Evolutionary conservation across 2,113 vertebrate species (phyloP).

Genomic region (Sebastes schlegelii): DNA sequence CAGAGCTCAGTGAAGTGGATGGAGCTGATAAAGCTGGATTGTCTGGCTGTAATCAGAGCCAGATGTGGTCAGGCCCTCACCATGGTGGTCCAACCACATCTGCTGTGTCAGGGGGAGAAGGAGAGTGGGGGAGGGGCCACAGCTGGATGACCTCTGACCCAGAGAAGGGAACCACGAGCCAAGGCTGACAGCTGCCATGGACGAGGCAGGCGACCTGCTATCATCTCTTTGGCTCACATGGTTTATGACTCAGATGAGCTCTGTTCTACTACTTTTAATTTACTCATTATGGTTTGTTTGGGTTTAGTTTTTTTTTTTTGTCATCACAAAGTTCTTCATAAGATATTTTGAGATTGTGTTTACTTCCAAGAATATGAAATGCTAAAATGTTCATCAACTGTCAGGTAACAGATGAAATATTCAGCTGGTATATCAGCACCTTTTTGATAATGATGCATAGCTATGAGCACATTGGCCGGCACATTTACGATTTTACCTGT

Average conservation of each 20-base stretch:
- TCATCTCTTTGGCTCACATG: slow-evolving; percentile 67
- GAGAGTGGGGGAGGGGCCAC: slow-evolving; percentile 74
- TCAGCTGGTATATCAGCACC: background rate
- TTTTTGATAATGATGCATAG: background rate
- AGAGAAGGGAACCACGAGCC: slow-evolving; percentile 82
- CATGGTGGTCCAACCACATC: slow-evolving; percentile 84
- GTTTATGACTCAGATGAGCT: slow-evolving; percentile 58
- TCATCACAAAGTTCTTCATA: background rate
- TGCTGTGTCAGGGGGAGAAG: slow-evolving; percentile 76
- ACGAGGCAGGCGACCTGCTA: slow-evolving; percentile 75
- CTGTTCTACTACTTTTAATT: slow-evolving; percentile 1
- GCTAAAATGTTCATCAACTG: slow-evolving; percentile 3
- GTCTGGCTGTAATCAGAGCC: slow-evolving; percentile 85
- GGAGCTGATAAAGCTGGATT: slow-evolving; percentile 84
- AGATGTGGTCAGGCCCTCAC: slow-evolving; percentile 84
- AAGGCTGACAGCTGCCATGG: slow-evolving; percentile 80
- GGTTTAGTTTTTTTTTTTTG: background rate
- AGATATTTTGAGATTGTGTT: background rate
- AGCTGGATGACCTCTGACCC: slow-evolving; percentile 85
- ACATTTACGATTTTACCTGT: slow-evolving; percentile 22
- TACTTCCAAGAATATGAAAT: background rate
- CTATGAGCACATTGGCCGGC: background rate
- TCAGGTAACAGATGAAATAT: slow-evolving; percentile 17
- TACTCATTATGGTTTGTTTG: background rate
- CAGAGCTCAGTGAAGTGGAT: slow-evolving; percentile 75